These are phyloP conservation scores for Oncorhynchus gorbuscha DNA, from an alignment of 2,113 vertebrate genomes.

Conservation along the genomic window DNA sequence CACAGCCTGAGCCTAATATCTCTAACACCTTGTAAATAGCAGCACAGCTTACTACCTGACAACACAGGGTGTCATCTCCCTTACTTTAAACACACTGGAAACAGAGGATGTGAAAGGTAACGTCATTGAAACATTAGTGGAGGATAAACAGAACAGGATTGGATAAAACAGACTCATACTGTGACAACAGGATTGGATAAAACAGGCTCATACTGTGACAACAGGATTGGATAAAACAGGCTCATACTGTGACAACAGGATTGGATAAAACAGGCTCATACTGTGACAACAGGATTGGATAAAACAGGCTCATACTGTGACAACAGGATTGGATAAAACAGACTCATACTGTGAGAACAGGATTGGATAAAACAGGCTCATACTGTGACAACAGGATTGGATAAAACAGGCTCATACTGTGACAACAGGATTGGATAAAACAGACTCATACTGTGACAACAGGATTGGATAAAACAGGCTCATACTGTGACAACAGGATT, in stretches of 20 bases:
- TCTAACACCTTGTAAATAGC: constrained; percentile 54
- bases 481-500: too few relatives aligned
- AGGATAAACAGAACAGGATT: background rate
- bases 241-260: background rate
- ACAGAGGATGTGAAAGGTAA: constrained; percentile 8
- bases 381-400: too few relatives aligned
- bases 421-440: too few relatives aligned
- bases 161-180: too few relatives aligned
- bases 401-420: too few relatives aligned
- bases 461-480: too few relatives aligned
- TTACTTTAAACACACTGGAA: constrained; percentile 23
- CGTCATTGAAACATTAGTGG: background rate
- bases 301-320: too few relatives aligned
- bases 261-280: too few relatives aligned
- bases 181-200: background rate
- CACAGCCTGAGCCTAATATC: constrained; percentile 36
- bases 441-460: too few relatives aligned
- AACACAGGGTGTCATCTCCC: constrained; percentile 22
- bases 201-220: too few relatives aligned
- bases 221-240: background rate
- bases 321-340: background rate
- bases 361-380: too few relatives aligned
- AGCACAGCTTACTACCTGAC: constrained; percentile 17
- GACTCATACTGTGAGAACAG: too few relatives aligned
- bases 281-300: background rate